Evolutionary conservation across 1,140 invertebrate species (phyloP), one percentile per base, ranked within the genome.

Genomic region (Diorhabda sublineata): DNA sequence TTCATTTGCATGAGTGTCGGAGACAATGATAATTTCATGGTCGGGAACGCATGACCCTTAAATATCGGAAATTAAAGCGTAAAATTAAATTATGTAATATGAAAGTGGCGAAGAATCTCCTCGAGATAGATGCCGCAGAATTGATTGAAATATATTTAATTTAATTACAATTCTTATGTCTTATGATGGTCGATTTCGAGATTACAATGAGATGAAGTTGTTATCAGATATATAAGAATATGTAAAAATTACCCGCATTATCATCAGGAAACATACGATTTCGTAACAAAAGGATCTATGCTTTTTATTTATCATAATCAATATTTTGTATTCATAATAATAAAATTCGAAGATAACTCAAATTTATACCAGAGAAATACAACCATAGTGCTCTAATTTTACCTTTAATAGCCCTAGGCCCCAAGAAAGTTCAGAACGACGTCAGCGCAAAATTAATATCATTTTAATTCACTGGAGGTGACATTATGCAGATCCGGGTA

Each of bases 361-460:
- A 26, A 26, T 26, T 26, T 26, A 26, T 26, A 26, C 26, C 26
- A 26, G 26, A 26, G 26, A 26, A 26, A 26, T 26, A 26, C 26
- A 26, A 26, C 26, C 26, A 26, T 4, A 52, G 47, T 8, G 61
- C 43, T 44, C 42, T 62, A 45, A 62, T 44, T 62, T n/a, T 62
- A 44, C 61, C 42, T 44, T n/a, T 62, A 62, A 62, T 62, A 44
- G 8, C 42, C 61, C 42, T 11, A 62, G 43, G 42, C 45, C 61
- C 44, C 44, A 62, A 11, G 61, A 62, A 62, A 62, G 61, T 62
- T 62, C 61, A n/a, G 43, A 62, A 62, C 44, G 61, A 62, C 43
- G 61, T 62, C 61, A 62, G 61, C 61, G 61, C 43, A 42, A 62
- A 62, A 62, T 62, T 62, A 62, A 62, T 62, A 62, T 44, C 61